Evolutionary conservation across 2,888 invertebrate genomes (phyloP), one percentile per base, ranked within the genome.

Genomic region (Andrena marginata): DNA sequence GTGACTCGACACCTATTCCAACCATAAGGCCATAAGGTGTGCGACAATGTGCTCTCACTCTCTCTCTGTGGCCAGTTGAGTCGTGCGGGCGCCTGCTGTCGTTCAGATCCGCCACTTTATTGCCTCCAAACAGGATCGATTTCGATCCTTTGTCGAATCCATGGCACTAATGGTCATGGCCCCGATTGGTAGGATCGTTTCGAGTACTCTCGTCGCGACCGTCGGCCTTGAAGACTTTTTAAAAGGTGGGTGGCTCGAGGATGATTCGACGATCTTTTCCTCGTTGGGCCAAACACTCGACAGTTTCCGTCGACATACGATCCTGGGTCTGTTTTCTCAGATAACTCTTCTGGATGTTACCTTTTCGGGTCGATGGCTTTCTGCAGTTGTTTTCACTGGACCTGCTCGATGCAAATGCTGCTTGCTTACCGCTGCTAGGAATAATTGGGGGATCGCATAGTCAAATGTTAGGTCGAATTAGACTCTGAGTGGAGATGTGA

Each of bases 1-100:
- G 85, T 89, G 88, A 89, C 89, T 89, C 78, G 79, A 76, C 88
- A 84, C 62, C 83, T 85, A 81, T 83, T 71, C 68, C 29, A 54
- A 26, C 54, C 49, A 67, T 69, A 13, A 68, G 63, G 77, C 68
- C 80, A 80, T 77, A 82, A 85, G 77, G 74, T 87, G 77, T 35
- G 76, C 80, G 87, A 81, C 82, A 69, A 69, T 54, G 70, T 48
- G 85, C 65, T 67, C 51, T n/a, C 64, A 62, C 54, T 60, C 64
- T 56, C 23, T 54, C 20, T 56, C 56, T 10, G 23, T 56, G 10
- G 73, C 8, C 65, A 77, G 70, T 78, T 67, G 60, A 77, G 33
- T 64, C 72, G 67, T 54, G 56, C 83, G 83, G 70, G 80, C 67
- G 85, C 85, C 89, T 81, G 84, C 87, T 85, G 89, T 82, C 86